Percentiles rank a stretch among this genome's conserved stretches.
Conservation (phyloP, 2,888 invertebrate species). For the Leucoma salicis region DNA sequence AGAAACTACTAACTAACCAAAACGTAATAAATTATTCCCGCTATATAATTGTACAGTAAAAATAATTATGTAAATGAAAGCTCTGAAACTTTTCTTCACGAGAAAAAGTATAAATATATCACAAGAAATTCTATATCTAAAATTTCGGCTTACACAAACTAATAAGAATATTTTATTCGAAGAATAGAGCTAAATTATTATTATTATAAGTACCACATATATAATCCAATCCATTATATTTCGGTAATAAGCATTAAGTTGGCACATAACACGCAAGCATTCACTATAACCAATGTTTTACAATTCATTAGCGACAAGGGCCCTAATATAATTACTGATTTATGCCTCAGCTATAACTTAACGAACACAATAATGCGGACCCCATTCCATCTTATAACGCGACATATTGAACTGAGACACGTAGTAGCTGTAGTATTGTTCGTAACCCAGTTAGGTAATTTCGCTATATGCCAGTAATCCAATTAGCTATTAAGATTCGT, state of each 20-base stretch:
- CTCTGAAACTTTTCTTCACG: too few species aligned
- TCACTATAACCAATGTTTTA: constrained; percentile 38
- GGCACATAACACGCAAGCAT: constrained; percentile 37
- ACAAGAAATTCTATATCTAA: too few species aligned
- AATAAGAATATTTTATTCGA: too few species aligned
- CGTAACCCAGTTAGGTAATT: constrained; percentile 78
- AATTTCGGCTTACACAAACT: not conserved
- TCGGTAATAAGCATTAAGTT: constrained; percentile 16
- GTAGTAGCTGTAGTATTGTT: constrained; percentile 66
- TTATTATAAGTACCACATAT: not conserved
- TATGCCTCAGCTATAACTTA: constrained; percentile 58
- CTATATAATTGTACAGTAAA: too few species aligned
- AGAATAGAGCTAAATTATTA: too few species aligned
- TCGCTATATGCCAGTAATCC: constrained; percentile 79
- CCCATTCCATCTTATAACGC: constrained; percentile 33
- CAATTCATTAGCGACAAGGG: constrained; percentile 51
- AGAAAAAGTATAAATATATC: too few species aligned
- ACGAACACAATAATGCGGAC: constrained; percentile 55
- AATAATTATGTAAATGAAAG: too few species aligned
- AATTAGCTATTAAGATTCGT: constrained; percentile 82
- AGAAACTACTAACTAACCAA: too few species aligned
- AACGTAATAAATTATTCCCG: too few species aligned
- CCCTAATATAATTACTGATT: constrained; percentile 68
- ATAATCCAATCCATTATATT: constrained; percentile 11
- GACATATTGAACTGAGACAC: constrained; percentile 49